Percentiles rank a stretch among this genome's conserved stretches.
Evolutionary conservation across 2,113 vertebrate genomes (phyloP).

Genomic region (Engraulis encrasicolus): DNA sequence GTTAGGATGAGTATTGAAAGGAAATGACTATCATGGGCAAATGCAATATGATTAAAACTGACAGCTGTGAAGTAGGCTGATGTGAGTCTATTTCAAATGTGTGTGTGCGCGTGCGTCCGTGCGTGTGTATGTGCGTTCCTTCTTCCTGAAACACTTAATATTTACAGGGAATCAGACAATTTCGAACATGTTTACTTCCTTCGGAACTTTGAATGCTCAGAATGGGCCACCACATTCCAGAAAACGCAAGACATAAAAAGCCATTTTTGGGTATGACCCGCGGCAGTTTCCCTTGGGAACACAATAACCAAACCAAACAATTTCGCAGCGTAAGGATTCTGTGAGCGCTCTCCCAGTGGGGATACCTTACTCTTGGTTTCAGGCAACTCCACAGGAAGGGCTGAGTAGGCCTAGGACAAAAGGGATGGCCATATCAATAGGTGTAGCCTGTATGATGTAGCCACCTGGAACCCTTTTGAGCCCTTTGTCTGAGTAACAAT

Average conservation of each 20-base stretch:
- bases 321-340: background rate
- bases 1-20: too few relatives aligned
- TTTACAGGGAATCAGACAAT: background rate
- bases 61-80: too few relatives aligned
- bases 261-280: slow-evolving; percentile 51
- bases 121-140: too few relatives aligned
- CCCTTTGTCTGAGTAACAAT: slow-evolving; percentile 1
- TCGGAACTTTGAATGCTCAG: background rate
- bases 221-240: background rate
- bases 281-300: slow-evolving; percentile 3
- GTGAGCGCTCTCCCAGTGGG: background rate
- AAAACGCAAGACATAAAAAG: slow-evolving; percentile 56
- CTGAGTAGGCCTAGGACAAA: background rate
- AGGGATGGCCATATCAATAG: background rate
- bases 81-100: too few relatives aligned
- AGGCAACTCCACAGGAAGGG: background rate
- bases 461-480: background rate
- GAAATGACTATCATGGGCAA: too few relatives aligned
- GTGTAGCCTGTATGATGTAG: background rate
- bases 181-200: background rate
- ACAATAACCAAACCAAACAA: background rate
- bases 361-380: background rate
- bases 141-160: too few relatives aligned
- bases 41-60: too few relatives aligned
- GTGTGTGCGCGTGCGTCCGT: too few relatives aligned